phyloP scores from a whole-genome alignment of 2,888 invertebrate genomes.

The Drosophila glabriapex region DNA sequence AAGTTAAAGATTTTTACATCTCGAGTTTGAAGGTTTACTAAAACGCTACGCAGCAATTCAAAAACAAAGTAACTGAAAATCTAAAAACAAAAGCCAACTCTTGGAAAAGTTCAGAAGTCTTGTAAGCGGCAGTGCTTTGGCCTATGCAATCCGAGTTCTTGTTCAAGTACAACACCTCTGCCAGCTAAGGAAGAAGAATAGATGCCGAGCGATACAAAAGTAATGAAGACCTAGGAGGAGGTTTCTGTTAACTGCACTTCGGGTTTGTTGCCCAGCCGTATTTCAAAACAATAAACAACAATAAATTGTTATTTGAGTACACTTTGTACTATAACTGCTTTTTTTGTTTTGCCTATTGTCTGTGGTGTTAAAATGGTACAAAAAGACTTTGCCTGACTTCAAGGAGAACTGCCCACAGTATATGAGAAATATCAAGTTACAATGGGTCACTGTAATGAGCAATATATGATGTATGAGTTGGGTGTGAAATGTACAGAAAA shows the following conservation, averaged over 20 bases:
- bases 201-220: background rate
- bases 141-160: slow-evolving; percentile 72
- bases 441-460: slow-evolving; percentile 39
- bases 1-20: slow-evolving; percentile 9
- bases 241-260: slow-evolving; percentile 43
- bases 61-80: slow-evolving; percentile 10
- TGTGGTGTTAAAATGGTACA: slow-evolving; percentile 57
- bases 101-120: slow-evolving; percentile 7
- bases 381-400: slow-evolving; percentile 54
- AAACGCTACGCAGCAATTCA: slow-evolving; percentile 1
- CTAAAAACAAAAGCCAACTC: slow-evolving; percentile 7
- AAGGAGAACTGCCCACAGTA: slow-evolving; percentile 66
- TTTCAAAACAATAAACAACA: slow-evolving; percentile 59
- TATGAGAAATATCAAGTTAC: slow-evolving; percentile 44
- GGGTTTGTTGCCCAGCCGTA: slow-evolving; percentile 38
- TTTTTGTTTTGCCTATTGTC: slow-evolving; percentile 42
- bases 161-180: slow-evolving; percentile 63
- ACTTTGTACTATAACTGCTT: slow-evolving; percentile 45
- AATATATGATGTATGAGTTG: slow-evolving; percentile 19
- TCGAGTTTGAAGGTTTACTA: slow-evolving; percentile 1
- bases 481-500: slow-evolving; percentile 8
- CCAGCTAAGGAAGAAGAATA: slow-evolving; percentile 19
- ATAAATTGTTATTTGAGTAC: slow-evolving; percentile 63
- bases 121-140: slow-evolving; percentile 19
- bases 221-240: slow-evolving; percentile 21